phyloP scores from a whole-genome alignment of 1,140 invertebrate species.

The Palaemon carinicauda region DNA sequence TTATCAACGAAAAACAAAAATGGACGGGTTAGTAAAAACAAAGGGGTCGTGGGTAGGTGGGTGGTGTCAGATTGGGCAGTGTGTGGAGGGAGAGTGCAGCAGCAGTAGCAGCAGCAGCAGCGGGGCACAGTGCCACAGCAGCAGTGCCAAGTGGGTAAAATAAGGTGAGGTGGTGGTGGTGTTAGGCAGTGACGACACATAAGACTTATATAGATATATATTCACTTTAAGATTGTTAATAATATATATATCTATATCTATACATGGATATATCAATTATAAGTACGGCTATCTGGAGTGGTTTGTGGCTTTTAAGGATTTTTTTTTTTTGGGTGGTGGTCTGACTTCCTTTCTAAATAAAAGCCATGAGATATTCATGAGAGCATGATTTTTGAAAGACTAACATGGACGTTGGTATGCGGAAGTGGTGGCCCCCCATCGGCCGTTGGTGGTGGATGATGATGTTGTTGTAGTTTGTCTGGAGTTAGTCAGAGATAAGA shows the following conservation, averaged over 20 bases:
- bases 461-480: constrained; percentile 52
- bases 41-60: too few relatives aligned
- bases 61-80: too few relatives aligned
- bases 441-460: constrained; percentile 70
- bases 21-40: too few relatives aligned
- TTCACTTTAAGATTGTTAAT: background rate
- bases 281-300: background rate
- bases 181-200: too few relatives aligned
- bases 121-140: too few relatives aligned
- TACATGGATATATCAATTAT: background rate
- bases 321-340: background rate
- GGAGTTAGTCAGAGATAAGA: constrained; percentile 94
- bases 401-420: constrained; percentile 64
- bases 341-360: background rate
- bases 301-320: background rate
- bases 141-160: too few relatives aligned
- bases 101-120: too few relatives aligned
- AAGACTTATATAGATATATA: background rate
- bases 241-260: constrained; percentile 1
- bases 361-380: too few relatives aligned
- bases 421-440: constrained; percentile 74
- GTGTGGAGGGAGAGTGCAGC: too few relatives aligned
- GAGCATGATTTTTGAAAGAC: constrained; percentile 54
- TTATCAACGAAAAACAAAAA: too few relatives aligned
- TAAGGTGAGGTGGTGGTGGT: too few relatives aligned